phyloP scores from a whole-genome alignment of 2,797 vertebrate species.

The Anguilla anguilla region DNA sequence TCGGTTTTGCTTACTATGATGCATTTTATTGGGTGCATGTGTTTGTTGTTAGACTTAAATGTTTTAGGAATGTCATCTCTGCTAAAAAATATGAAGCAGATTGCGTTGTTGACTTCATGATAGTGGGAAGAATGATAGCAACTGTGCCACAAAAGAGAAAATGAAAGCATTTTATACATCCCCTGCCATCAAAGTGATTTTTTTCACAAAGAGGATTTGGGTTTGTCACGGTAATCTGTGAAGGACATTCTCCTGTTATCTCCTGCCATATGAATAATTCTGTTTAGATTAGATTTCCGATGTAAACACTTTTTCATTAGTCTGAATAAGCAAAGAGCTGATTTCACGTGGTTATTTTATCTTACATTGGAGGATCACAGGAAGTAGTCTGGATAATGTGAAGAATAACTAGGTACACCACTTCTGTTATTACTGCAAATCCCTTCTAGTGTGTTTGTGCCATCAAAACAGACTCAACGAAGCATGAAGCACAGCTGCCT shows the following conservation, averaged over 20 bases:
- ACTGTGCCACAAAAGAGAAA: not conserved
- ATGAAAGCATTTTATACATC: not conserved
- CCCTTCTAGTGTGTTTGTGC: not conserved
- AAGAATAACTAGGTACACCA: slow-evolving; percentile 1
- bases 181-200: slow-evolving; percentile 17
- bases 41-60: slow-evolving; percentile 10
- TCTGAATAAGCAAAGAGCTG: slow-evolving; percentile 25
- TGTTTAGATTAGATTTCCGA: slow-evolving; percentile 38
- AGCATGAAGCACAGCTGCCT: not conserved
- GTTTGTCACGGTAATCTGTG: slow-evolving; percentile 37
- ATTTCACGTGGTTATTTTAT: slow-evolving; percentile 12
- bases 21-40: slow-evolving; percentile 12
- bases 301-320: slow-evolving; percentile 37
- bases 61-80: slow-evolving; percentile 17
- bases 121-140: not conserved
- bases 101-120: slow-evolving; percentile 2
- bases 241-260: slow-evolving; percentile 34
- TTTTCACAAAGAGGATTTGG: slow-evolving; percentile 42
- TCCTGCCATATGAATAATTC: slow-evolving; percentile 37
- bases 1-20: not conserved
- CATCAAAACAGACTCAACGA: not conserved
- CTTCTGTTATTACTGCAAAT: not conserved
- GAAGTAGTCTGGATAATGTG: not conserved
- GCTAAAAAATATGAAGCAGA: not conserved
- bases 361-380: not conserved